A percentile compares a stretch with the other conserved stretches of the same genome.
Conservation (phyloP, 2,113 vertebrate species). For the Ascaphus truei region DNA sequence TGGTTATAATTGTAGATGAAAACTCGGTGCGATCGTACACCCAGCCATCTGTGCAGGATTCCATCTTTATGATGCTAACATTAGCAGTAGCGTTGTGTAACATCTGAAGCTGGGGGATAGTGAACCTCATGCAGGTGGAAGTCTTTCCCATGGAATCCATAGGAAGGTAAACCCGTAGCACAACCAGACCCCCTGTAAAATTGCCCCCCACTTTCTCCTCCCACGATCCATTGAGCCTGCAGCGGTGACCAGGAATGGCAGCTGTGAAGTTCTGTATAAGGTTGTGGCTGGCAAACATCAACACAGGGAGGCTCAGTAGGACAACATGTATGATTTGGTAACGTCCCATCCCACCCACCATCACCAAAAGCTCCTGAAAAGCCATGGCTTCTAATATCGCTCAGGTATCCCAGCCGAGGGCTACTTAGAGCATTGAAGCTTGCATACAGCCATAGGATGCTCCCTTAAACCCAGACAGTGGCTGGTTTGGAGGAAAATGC, state of each 20-base stretch:
- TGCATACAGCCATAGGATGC: background rate
- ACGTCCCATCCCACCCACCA: conserved; percentile 64
- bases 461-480: background rate
- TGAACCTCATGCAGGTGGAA: conserved; percentile 55
- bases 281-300: conserved; percentile 80
- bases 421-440: background rate
- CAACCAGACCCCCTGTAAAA: background rate
- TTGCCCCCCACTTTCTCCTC: background rate
- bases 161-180: conserved; percentile 13
- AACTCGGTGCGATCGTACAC: conserved; percentile 55
- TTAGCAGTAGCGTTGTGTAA: background rate
- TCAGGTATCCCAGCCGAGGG: background rate
- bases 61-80: conserved; percentile 29
- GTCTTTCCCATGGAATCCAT: conserved; percentile 6
- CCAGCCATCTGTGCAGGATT: conserved; percentile 67
- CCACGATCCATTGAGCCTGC: conserved; percentile 39
- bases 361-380: conserved; percentile 66
- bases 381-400: conserved; percentile 43
- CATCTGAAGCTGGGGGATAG: conserved; percentile 27
- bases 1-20: conserved; percentile 64
- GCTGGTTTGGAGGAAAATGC: no score
- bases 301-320: conserved; percentile 58
- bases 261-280: conserved; percentile 78
- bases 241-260: conserved; percentile 62
- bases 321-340: conserved; percentile 70